A percentile compares a stretch with the other conserved stretches of the same genome.
Conservation (phyloP, 2,888 invertebrate species). For the Acronicta leporina region DNA sequence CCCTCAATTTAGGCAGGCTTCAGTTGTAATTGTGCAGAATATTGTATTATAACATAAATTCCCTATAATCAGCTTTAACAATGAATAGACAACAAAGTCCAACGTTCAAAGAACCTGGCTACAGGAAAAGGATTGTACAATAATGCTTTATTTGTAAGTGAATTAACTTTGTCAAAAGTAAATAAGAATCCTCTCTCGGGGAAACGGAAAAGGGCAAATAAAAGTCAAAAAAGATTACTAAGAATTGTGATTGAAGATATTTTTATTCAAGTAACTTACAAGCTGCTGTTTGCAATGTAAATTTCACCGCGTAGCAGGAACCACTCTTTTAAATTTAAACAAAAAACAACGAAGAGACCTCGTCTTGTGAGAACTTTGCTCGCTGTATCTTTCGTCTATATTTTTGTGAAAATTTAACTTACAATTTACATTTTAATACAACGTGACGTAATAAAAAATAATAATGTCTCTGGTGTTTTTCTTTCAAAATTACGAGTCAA, state of each 20-base stretch:
- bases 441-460: slow-evolving; percentile 29
- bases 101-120: not conserved
- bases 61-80: not conserved
- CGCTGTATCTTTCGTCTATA: slow-evolving; percentile 25
- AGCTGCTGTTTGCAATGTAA: slow-evolving; percentile 55
- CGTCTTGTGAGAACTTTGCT: slow-evolving; percentile 39
- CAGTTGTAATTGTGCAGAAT: slow-evolving; percentile 38
- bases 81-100: not conserved
- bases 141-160: slow-evolving; percentile 12
- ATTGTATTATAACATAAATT: slow-evolving; percentile 20
- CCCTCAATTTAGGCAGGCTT: slow-evolving; percentile 27
- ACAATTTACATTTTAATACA: slow-evolving; percentile 48
- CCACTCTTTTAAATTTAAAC: slow-evolving; percentile 55
- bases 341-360: slow-evolving; percentile 46
- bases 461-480: slow-evolving; percentile 11
- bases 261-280: slow-evolving; percentile 43
- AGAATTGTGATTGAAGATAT: slow-evolving; percentile 50
- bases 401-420: slow-evolving; percentile 40
- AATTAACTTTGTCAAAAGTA: slow-evolving; percentile 32
- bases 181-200: slow-evolving; percentile 15
- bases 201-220: slow-evolving; percentile 39
- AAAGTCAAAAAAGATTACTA: slow-evolving; percentile 44
- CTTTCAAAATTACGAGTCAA: slow-evolving; percentile 6
- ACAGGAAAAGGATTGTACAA: slow-evolving; percentile 2
- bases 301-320: slow-evolving; percentile 38